Evolutionary conservation across 2,113 vertebrate species (phyloP).

Genomic region (Crocuta crocuta): DNA sequence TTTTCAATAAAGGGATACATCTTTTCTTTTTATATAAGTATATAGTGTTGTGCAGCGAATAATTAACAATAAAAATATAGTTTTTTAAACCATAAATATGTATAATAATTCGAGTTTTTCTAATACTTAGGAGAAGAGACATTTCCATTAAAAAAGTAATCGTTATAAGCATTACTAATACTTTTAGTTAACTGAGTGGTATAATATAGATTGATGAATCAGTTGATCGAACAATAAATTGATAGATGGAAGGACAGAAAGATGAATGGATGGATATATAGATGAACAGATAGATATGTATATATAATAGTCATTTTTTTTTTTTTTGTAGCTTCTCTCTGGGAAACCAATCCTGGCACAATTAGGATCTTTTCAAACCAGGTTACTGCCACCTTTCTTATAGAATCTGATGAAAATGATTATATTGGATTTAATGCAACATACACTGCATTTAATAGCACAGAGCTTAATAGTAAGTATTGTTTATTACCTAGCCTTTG

Average conservation of each 20-base stretch:
- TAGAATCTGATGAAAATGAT: conserved; percentile 85
- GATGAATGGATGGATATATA: not conserved
- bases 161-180: not conserved
- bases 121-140: not conserved
- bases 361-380: conserved; percentile 91
- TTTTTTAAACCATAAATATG: not conserved
- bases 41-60: not conserved
- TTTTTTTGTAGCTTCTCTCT: conserved; percentile 88
- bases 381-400: conserved; percentile 89
- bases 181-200: not conserved
- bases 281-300: not conserved
- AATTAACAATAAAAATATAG: conserved; percentile 3
- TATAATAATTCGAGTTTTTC: not conserved
- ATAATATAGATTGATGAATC: not conserved
- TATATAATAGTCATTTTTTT: not conserved
- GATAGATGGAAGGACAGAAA: not conserved
- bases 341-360: conserved; percentile 85
- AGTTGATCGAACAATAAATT: not conserved
- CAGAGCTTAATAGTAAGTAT: conserved; percentile 89
- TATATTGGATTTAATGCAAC: conserved; percentile 90
- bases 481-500: not conserved
- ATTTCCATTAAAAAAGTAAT: not conserved
- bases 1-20: not conserved
- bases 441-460: conserved; percentile 86
- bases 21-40: not conserved